Conservation (phyloP, 2,888 invertebrate species). For the Hydropsyche betteni region DNA sequence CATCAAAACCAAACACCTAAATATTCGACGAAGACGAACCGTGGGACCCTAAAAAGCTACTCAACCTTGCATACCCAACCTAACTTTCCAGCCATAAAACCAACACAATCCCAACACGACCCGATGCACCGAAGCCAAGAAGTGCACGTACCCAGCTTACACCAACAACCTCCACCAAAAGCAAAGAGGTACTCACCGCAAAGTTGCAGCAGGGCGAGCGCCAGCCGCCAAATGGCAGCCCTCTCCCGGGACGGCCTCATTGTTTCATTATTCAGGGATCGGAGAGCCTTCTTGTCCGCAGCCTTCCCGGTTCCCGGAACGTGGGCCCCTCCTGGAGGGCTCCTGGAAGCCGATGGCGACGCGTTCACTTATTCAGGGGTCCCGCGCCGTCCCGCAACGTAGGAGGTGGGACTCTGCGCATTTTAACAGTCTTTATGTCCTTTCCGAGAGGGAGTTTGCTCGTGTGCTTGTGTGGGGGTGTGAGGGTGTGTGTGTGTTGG, state of each 20-base stretch:
- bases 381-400: neutral
- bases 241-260: constrained; percentile 47
- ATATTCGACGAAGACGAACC: too few species aligned
- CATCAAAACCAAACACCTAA: too few species aligned
- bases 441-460: neutral
- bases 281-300: constrained; percentile 37
- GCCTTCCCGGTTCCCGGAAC: constrained; percentile 18
- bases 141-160: too few species aligned
- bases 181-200: constrained; percentile 44
- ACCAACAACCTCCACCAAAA: too few species aligned
- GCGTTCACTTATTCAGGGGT: constrained; percentile 30
- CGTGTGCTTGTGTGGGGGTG: neutral
- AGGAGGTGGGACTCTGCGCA: neutral
- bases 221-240: constrained; percentile 35
- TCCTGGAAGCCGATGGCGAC: constrained; percentile 6
- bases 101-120: too few species aligned
- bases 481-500: too few species aligned
- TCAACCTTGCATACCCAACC: too few species aligned
- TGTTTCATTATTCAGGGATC: constrained; percentile 49
- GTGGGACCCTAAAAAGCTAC: too few species aligned
- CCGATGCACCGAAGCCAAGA: too few species aligned
- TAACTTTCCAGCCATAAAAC: too few species aligned
- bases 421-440: constrained; percentile 10
- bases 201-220: constrained; percentile 42
- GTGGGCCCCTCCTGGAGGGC: neutral